Conservation (phyloP, 2,797 vertebrate species). For the Sebastes glaucus region DNA sequence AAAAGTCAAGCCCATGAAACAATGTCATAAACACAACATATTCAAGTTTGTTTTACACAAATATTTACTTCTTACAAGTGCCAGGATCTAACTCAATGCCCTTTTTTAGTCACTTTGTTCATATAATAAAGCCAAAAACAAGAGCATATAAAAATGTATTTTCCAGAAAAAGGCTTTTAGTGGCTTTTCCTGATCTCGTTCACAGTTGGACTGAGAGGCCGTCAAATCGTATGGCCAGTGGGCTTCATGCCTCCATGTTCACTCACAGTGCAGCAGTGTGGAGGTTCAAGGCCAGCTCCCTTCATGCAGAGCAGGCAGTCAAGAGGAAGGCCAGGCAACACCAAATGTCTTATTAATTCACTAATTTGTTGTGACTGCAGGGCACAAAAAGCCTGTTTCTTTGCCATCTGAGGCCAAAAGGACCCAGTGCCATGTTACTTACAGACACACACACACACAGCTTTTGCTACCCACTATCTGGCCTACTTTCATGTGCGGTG, state of each 20-base stretch:
- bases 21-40: neutral
- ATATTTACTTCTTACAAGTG: neutral
- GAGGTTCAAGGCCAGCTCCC: constrained; percentile 70
- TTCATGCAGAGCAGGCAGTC: constrained; percentile 82
- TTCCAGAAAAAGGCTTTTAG: neutral
- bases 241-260: constrained; percentile 57
- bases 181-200: constrained; percentile 17
- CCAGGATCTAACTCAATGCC: neutral
- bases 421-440: constrained; percentile 68
- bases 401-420: constrained; percentile 86
- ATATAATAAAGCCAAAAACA: constrained; percentile 7
- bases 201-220: constrained; percentile 27
- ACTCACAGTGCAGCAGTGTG: constrained; percentile 55
- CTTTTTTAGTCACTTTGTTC: neutral
- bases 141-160: neutral
- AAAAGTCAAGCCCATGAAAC: constrained; percentile 9
- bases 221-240: constrained; percentile 63
- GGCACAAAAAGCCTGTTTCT: constrained; percentile 83
- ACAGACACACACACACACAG: constrained; percentile 39
- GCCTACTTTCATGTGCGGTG: constrained; percentile 81
- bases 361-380: constrained; percentile 85
- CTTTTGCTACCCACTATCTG: constrained; percentile 69
- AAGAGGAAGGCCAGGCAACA: constrained; percentile 85
- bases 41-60: neutral
- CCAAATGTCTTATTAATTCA: constrained; percentile 87